Evolutionary conservation across 2,888 invertebrate genomes (phyloP).

Genomic region (Diarsia mendica): DNA sequence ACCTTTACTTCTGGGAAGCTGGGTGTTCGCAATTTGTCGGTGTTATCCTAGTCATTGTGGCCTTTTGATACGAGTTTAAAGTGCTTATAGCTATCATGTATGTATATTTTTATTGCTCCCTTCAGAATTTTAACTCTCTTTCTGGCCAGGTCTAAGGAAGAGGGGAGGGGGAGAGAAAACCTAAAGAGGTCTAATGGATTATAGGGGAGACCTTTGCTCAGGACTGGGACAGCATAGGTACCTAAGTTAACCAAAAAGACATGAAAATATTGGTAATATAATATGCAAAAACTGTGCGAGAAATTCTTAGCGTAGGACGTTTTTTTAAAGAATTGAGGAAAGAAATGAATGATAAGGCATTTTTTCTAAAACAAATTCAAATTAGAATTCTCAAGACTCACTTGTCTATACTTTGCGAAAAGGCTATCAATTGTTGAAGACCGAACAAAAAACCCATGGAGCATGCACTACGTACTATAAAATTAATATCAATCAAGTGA

Average conservation of each 20-base stretch:
- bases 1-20: slow-evolving; percentile 31
- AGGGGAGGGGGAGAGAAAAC: background rate
- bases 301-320: background rate
- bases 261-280: background rate
- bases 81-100: background rate
- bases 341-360: background rate
- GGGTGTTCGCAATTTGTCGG: background rate
- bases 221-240: background rate
- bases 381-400: slow-evolving; percentile 15
- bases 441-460: slow-evolving; percentile 25
- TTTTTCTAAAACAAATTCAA: background rate
- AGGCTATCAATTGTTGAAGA: slow-evolving; percentile 27
- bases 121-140: background rate
- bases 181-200: background rate
- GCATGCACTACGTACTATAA: slow-evolving; percentile 9
- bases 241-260: background rate
- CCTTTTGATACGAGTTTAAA: background rate
- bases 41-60: background rate
- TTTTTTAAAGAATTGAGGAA: background rate
- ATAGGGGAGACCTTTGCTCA: background rate
- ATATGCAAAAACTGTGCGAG: background rate
- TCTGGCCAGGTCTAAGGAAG: background rate
- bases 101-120: background rate
- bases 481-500: slow-evolving; percentile 59
- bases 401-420: background rate